Percentiles rank a stretch among this genome's conserved stretches.
Evolutionary conservation across 2,797 vertebrate species (phyloP).

Genomic region (Acanthis flammea): DNA sequence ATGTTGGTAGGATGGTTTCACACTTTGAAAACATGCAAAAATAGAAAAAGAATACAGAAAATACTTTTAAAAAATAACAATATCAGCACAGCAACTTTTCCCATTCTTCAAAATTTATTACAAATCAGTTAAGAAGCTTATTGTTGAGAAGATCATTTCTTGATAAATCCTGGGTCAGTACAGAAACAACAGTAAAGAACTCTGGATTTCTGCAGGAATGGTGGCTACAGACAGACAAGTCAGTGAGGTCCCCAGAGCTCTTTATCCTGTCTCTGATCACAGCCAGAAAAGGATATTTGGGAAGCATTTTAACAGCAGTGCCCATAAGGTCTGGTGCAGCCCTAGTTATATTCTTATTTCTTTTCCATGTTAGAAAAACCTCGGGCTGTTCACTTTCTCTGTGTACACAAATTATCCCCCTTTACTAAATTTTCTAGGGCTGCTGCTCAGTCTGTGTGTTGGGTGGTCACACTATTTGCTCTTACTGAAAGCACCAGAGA

Average conservation of each 20-base stretch:
- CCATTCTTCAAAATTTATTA: neutral
- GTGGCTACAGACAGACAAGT: neutral
- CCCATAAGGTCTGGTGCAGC: neutral
- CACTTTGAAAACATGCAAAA: neutral
- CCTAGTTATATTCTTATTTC: neutral
- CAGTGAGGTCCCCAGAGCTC: neutral
- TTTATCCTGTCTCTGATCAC: neutral
- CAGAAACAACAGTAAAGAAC: neutral
- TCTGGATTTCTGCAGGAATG: neutral
- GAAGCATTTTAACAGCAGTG: neutral
- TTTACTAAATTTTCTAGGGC: neutral
- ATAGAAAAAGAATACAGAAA: neutral
- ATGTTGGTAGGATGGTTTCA: neutral
- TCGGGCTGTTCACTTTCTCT: neutral
- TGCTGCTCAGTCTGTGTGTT: neutral
- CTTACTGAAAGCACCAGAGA: neutral
- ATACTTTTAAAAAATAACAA: rapidly evolving
- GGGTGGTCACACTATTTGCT: neutral
- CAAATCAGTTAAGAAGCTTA: neutral
- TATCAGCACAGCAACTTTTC: neutral
- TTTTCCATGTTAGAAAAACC: neutral
- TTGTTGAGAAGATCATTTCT: neutral
- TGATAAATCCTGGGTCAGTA: neutral
- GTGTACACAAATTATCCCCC: neutral
- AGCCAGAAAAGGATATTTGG: neutral